These are phyloP conservation scores for Myotis pilosus DNA, from an alignment of 2,797 vertebrate genomes.

Conservation along the genomic window DNA sequence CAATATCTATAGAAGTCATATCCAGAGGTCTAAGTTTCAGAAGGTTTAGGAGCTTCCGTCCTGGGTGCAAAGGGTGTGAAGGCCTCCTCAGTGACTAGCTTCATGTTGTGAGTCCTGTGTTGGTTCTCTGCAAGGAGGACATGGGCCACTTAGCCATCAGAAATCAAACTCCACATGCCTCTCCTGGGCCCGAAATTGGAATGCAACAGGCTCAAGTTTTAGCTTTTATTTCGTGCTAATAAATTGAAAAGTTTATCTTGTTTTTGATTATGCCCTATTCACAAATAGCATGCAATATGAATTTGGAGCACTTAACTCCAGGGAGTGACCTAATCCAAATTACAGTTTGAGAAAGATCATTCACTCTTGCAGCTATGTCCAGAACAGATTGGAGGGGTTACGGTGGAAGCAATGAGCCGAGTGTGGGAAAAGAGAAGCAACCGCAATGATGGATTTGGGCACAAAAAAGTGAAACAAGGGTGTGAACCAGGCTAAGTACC, in stretches of 20 bases:
- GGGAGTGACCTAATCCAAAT: not conserved
- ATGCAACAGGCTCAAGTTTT: not conserved
- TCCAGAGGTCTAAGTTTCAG: not conserved
- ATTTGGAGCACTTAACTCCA: not conserved
- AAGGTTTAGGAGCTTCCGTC: not conserved
- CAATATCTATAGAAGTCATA: not conserved
- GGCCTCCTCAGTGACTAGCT: not conserved
- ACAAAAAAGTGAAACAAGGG: too few species aligned
- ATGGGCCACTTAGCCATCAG: not conserved
- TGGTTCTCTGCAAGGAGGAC: not conserved
- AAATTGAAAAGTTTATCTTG: slow-evolving; percentile 14
- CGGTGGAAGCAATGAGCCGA: not conserved
- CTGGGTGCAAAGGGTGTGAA: not conserved
- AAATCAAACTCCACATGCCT: not conserved
- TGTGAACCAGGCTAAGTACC: too few species aligned
- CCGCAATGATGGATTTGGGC: too few species aligned
- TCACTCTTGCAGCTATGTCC: not conserved
- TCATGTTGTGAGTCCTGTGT: not conserved
- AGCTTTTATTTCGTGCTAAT: not conserved
- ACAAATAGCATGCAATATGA: not conserved
- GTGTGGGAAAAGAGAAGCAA: too few species aligned
- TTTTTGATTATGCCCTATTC: not conserved
- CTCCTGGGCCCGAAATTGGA: not conserved
- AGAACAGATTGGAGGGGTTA: not conserved
- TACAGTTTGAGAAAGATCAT: not conserved